Evolutionary conservation across 2,113 vertebrate genomes (phyloP).

Genomic region (Ahaetulla prasina): DNA sequence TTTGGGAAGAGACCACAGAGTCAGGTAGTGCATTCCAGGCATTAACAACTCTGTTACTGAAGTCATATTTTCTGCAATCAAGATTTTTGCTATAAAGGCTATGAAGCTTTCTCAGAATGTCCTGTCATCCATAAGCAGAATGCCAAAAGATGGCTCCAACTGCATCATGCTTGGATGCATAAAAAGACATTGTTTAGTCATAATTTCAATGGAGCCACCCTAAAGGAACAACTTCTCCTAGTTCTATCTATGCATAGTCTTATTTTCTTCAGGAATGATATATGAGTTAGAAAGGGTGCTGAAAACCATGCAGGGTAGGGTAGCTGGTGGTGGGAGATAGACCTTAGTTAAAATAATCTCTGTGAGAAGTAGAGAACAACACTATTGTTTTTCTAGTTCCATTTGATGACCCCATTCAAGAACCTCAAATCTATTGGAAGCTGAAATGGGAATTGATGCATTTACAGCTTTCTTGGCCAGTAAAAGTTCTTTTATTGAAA

Average conservation of each 20-base stretch:
- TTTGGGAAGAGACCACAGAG: too few species aligned
- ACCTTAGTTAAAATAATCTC: neutral
- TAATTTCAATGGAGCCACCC: neutral
- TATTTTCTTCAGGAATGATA: neutral
- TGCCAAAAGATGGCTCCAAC: neutral
- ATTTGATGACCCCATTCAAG: neutral
- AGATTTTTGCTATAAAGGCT: neutral
- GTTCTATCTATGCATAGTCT: neutral
- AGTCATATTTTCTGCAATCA: too few species aligned
- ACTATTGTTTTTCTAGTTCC: neutral
- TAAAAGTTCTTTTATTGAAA: neutral
- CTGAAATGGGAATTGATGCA: neutral
- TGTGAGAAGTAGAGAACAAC: neutral
- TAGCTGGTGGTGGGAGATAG: neutral
- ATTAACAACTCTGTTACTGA: too few species aligned
- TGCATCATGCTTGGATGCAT: neutral
- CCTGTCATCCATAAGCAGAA: neutral
- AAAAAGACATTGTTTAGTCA: neutral
- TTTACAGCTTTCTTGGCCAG: neutral
- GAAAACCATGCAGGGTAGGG: neutral
- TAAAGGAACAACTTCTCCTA: neutral
- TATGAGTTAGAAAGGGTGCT: neutral
- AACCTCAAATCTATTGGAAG: neutral
- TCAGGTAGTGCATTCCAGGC: too few species aligned
- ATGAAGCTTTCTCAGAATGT: neutral